Percentiles rank a stretch among this genome's conserved stretches.
Evolutionary conservation across 2,888 invertebrate species (phyloP).

Genomic region (Rhopalosiphum nymphaeae): DNA sequence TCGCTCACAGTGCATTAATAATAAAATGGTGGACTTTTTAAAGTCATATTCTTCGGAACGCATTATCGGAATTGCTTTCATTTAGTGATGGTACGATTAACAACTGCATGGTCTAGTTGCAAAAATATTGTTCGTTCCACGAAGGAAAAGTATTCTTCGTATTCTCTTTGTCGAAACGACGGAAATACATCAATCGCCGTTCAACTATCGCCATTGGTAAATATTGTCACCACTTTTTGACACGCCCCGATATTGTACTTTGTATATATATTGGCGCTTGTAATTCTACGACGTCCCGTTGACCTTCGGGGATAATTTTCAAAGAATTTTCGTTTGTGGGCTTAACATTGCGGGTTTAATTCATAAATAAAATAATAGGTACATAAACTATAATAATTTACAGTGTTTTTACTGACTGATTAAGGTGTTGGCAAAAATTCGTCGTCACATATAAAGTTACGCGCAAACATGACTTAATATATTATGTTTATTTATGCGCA

Average conservation of each 20-base stretch:
- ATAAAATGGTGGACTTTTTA: neutral
- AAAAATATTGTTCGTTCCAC: neutral
- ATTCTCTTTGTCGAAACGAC: neutral
- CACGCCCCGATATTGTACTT: neutral
- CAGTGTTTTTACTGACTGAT: neutral
- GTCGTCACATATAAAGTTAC: neutral
- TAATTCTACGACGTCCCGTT: neutral
- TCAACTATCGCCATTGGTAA: neutral
- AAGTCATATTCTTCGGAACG: neutral
- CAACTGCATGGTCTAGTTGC: neutral
- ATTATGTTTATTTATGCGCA: neutral
- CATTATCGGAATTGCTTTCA: neutral
- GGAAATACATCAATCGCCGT: neutral
- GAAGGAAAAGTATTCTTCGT: neutral
- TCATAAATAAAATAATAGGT: neutral
- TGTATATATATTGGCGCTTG: neutral
- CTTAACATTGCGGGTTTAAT: no score
- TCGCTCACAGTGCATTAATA: neutral
- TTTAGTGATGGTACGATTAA: neutral
- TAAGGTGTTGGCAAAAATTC: neutral
- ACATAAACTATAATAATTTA: neutral
- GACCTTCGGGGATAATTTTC: neutral
- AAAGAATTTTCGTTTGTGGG: neutral
- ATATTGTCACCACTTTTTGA: neutral
- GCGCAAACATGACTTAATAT: neutral